Evolutionary conservation across 1,140 invertebrate species (phyloP), one percentile per base, ranked within the genome.

Genomic region (Eurytemora carolleeae): DNA sequence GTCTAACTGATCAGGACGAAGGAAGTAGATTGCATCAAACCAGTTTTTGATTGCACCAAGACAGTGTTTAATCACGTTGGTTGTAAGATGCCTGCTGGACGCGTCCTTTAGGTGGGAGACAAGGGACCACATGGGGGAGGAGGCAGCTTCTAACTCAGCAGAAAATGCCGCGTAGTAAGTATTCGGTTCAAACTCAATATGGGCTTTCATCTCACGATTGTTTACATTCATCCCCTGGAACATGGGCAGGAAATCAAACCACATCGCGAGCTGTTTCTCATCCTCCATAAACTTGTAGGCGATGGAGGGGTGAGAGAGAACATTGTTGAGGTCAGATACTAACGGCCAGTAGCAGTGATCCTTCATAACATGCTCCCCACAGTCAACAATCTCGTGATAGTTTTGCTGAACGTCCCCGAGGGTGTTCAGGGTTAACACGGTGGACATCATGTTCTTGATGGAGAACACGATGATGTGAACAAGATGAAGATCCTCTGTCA

Each of bases 301-400:
- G 18, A 97, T 87, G 15, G 83, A 85, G 65, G 82, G 78, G 72
- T 97, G 93, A 0, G 88, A 90, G 1, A 98, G 76, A n/a, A 97
- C 85, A 73, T 96, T 97, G 70, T 95, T 96, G 31, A 98, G 80
- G 76, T 98, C 93, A 0, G 89, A 94, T 31, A 97, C 88, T 1
- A 96, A 76, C 15, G 93, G 91, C 92, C 92, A 97, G 74, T 95
- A 97, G 74, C 90, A 94, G 73, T 97, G 93, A 69, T 95, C 87
- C 72, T 90, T 93, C 87, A 97, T 94, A 2, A 94, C 85, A 65
- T 83, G 78, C 64, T 84, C 78, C 16, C 81, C 84, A 71, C 91
- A 96, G 69, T 95, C 89, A 3, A 96, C 91, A n/a, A 96, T 90
- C 67, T 79, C 81, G 70, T 92, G 87, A 66, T 19, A 16, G n/a